phyloP scores from a whole-genome alignment of 1,140 invertebrate genomes.

The Drosophila neocordata region DNA sequence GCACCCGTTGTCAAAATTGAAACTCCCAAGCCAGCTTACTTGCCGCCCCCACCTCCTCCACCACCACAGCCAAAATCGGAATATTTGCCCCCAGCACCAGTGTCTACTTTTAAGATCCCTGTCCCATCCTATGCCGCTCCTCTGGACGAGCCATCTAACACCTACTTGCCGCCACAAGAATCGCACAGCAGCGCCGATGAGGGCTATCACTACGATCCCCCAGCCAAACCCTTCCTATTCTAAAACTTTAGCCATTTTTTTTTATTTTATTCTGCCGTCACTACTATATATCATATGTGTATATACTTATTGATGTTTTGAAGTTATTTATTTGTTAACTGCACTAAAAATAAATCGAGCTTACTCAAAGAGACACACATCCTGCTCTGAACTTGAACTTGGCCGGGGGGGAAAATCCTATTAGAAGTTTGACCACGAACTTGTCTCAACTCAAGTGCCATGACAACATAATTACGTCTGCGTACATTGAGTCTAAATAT shows the following conservation, averaged over 20 bases:
- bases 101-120: slow-evolving; percentile 61
- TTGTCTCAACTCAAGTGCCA: slow-evolving; percentile 46
- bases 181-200: slow-evolving; percentile 50
- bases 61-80: slow-evolving; percentile 34
- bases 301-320: slow-evolving; percentile 49
- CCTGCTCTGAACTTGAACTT: slow-evolving; percentile 40
- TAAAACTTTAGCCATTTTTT: slow-evolving; percentile 52
- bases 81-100: slow-evolving; percentile 46
- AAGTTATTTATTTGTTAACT: slow-evolving; percentile 69
- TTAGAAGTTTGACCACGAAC: slow-evolving; percentile 19
- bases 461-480: slow-evolving; percentile 60
- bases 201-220: slow-evolving; percentile 70
- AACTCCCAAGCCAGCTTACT: slow-evolving; percentile 30
- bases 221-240: slow-evolving; percentile 62
- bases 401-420: slow-evolving; percentile 49
- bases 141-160: slow-evolving; percentile 56
- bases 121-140: slow-evolving; percentile 77
- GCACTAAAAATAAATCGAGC: slow-evolving; percentile 48
- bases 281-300: slow-evolving; percentile 25
- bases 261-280: slow-evolving; percentile 48
- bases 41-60: slow-evolving; percentile 42
- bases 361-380: slow-evolving; percentile 37
- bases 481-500: slow-evolving; percentile 45
- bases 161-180: slow-evolving; percentile 67
- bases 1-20: slow-evolving; percentile 21